Evolutionary conservation across 2,113 vertebrate species (phyloP), one percentile per base, ranked within the genome.

Genomic region (Trichomycterus rosablanca): DNA sequence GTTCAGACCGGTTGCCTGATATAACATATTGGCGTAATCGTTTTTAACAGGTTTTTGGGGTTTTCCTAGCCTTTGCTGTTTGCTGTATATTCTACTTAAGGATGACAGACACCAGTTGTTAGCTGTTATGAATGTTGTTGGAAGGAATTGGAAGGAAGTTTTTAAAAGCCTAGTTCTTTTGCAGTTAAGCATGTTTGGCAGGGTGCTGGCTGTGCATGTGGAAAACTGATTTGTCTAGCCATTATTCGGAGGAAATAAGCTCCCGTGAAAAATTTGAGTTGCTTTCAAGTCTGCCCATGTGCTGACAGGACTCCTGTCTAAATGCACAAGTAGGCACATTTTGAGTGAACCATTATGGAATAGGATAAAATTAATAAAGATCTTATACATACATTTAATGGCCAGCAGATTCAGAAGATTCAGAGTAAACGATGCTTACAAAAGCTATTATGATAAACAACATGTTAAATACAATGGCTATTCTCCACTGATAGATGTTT

Each of bases 41-140:
- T 35, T 16, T 18, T 10, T 4, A 48, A 1, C 46, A n/a, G n/a
- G n/a, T n/a, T n/a, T n/a, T n/a, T n/a, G n/a, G n/a, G n/a, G n/a
- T n/a, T n/a, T n/a, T n/a, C n/a, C n/a, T n/a, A n/a, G n/a, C n/a
- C n/a, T n/a, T n/a, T n/a, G n/a, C n/a, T n/a, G 24, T 34, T 19
- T 46, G 19, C 34, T 39, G 10, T 10, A 45, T 37, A 3, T 35
- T 22, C 1, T 9, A 2, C 5, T 2, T 12, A 7, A 30, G n/a
- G n/a, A n/a, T n/a, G n/a, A 39, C 9, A 46, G 11, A 48, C 34
- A 15, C 7, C 1, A 14, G 45, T 35, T 37, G 20, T 24, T 19
- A 59, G 16, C 46, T 60, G 5, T 18, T 60, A 3, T 24, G 44
- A 59, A 26, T 37, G 57, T 9, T 26, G 11, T 50, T 18, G 20